Base-by-base conservation (phyloP, 2,888 invertebrate genomes). In the Parnassius glacialis region DNA sequence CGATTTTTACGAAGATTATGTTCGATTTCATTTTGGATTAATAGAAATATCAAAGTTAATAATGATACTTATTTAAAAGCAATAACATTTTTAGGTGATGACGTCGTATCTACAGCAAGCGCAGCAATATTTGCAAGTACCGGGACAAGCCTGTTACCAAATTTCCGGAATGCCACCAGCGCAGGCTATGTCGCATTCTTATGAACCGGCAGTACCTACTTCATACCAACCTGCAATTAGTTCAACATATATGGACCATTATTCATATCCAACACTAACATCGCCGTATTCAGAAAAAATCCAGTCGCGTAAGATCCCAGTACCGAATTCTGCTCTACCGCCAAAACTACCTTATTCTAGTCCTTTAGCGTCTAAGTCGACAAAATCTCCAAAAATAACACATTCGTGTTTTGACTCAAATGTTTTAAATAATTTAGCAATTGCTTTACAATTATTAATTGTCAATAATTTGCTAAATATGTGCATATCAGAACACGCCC, bases 341-440 rank as follows among this genome's bases (percentile, higher is more conserved):
- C 52, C 47, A 10, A 61, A 52, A 52, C 10, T 13, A 52, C 2
- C 45, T n/a, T 2, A 44, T n/a, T n/a, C 41, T 20, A 47, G 11
- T 43, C 11, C 11, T 9, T 11, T 63, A 1, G 25, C 61, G 54
- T 54, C 59, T 25, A 52, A 58, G 42, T 10, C 62, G 1, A 42
- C 61, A 41, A 57, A 10, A 7, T 48, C 50, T 43, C 48, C 62
- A 12, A 10, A 60, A 52, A 34, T 58, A 57, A 55, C 51, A 13
- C 7, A 47, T 10, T 55, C 62, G 50, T 58, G 66, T 34, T 68
- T 83, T 25, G 87, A 90, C 57, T 66, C 80, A 0, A 80, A 78
- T 34, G 74, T 88, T 0, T 63, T 90, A 0, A 90, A 89, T 52
- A 90, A 89, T 65, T 69, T 90, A 65, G 90, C 89, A 2, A 81